Base-by-base conservation (phyloP, 1,140 invertebrate genomes). In the Camponotus vicinus region DNA sequence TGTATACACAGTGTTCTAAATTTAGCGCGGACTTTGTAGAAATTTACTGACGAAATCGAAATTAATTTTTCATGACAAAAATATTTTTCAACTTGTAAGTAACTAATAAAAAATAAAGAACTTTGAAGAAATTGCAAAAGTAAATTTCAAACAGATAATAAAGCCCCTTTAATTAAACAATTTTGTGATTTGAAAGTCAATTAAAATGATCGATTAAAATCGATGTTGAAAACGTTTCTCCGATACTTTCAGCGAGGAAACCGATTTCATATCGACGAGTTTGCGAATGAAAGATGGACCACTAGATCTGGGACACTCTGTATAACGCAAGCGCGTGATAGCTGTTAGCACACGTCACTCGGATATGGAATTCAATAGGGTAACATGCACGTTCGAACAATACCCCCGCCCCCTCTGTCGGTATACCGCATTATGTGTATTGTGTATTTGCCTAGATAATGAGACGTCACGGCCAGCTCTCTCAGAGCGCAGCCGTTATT, bases 381-480 rank as follows among this genome's bases (percentile, higher is more conserved):
- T 49, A 61, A 83, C 73, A 37, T 59, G 32, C 27, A 61, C 55
- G 40, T n/a, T 79, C 55, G 52, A 61, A 82, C 52, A 82, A 82
- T 82, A 61, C 40, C 32, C 63, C 34, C 45, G 13, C 49, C 49
- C 21, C 42, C 66, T 32, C 69, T 27, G 11, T 55, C 34, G 45
- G 18, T 34, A 15, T 71, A 37, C 32, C 49, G 61, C 49, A 52
- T 52, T 52, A 52, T 52, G 34, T 63, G 75, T 45, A 85, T 85
- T 85, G 83, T 85, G 52, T 63, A 63, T 67, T 63, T 78, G 71
- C 63, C 63, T 85, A 66, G 75, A 78, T 85, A 77, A 59, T 87
- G 70, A 85, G 64, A 76, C 42, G 71, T 64, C 59, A 78, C 66
- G 79, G 67, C n/a, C 79, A 63, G 79, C 55, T 49, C 79, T 52